Evolutionary conservation across 1,140 invertebrate species (phyloP).

Genomic region (Eufriesea mexicana): DNA sequence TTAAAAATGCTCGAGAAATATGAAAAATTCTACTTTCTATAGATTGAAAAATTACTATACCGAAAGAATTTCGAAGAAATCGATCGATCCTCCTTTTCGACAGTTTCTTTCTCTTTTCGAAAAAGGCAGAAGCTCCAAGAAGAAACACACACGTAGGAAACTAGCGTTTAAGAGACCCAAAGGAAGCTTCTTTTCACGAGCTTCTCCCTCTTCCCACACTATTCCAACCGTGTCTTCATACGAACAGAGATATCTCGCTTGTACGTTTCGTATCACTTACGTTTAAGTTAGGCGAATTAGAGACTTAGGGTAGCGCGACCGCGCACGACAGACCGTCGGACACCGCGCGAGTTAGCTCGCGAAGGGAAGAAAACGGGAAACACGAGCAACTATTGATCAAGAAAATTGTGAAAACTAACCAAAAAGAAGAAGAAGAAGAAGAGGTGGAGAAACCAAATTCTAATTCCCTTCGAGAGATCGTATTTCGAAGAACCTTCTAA

Average conservation of each 20-base stretch:
- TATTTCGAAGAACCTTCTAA: neutral
- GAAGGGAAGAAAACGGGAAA: neutral
- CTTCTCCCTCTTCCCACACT: neutral
- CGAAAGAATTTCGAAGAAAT: too few species aligned
- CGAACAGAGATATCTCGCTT: constrained; percentile 43
- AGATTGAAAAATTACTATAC: too few species aligned
- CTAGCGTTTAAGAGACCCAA: too few species aligned
- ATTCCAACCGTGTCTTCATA: constrained; percentile 17
- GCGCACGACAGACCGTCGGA: constrained; percentile 4
- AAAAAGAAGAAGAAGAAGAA: neutral
- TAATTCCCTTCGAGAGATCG: neutral
- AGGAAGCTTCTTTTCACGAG: neutral
- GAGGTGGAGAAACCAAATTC: neutral
- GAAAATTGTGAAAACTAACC: neutral
- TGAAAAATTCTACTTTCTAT: too few species aligned
- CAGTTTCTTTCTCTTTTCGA: too few species aligned
- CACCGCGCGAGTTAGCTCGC: neutral
- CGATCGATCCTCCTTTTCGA: too few species aligned
- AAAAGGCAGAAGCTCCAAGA: too few species aligned
- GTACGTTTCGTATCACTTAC: constrained; percentile 50
- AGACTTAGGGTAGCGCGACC: constrained; percentile 1
- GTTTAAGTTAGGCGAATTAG: constrained; percentile 32
- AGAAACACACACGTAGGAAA: too few species aligned
- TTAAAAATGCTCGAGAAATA: too few species aligned
- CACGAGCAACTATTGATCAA: neutral